Conservation (phyloP, 2,888 invertebrate genomes). For the Cremastinae sp. region DNA sequence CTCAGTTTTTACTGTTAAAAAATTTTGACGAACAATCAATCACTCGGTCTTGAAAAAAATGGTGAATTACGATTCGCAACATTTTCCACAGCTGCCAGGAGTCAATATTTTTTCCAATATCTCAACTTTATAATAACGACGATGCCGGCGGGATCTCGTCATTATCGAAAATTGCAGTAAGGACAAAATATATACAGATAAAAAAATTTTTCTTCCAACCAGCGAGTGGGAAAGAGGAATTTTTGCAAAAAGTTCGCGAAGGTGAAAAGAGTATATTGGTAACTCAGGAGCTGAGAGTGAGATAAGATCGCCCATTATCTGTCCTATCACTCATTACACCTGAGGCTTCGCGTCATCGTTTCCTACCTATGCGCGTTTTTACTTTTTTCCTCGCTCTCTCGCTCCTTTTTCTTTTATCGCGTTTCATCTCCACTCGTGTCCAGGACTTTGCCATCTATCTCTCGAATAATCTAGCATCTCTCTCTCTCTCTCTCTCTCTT, state of each 20-base stretch:
- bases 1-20: too few relatives aligned
- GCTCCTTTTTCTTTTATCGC: conserved; percentile 27
- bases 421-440: conserved; percentile 32
- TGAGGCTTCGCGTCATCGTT: conserved; percentile 50
- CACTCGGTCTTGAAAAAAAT: too few relatives aligned
- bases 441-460: conserved; percentile 38
- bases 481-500: conserved; percentile 69
- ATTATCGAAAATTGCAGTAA: too few relatives aligned
- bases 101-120: too few relatives aligned
- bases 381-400: conserved; percentile 12
- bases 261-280: conserved; percentile 49
- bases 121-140: too few relatives aligned
- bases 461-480: conserved; percentile 65
- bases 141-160: too few relatives aligned
- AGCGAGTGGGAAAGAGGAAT: too few relatives aligned
- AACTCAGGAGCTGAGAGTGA: conserved; percentile 52
- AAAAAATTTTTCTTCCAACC: too few relatives aligned
- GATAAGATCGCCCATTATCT: conserved; percentile 73
- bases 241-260: conserved; percentile 51
- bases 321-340: conserved; percentile 72
- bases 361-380: conserved; percentile 26
- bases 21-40: neutral
- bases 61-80: too few relatives aligned
- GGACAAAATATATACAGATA: neutral
- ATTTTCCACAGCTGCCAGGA: neutral